Conservation (phyloP, 2,888 invertebrate species). For the Mythimna lalbum region DNA sequence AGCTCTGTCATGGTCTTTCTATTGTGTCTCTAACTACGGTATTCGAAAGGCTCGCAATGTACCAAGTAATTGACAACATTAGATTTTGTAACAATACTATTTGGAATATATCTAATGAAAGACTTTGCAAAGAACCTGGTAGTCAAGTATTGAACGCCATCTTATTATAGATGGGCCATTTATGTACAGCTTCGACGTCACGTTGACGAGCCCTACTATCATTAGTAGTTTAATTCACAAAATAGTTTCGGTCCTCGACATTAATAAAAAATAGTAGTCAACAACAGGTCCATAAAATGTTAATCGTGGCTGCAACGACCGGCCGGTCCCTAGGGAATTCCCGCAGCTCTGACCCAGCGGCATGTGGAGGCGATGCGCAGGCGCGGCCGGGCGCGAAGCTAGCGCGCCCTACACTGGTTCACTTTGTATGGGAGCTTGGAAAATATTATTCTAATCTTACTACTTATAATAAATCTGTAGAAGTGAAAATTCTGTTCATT, state of each 20-base stretch:
- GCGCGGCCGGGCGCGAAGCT: slow-evolving; percentile 3
- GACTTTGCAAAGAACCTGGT: neutral
- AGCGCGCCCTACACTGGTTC: no score
- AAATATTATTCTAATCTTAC: no score
- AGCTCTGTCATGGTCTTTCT: no score
- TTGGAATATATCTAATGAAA: neutral
- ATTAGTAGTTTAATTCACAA: no score
- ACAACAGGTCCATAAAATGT: neutral
- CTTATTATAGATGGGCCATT: neutral
- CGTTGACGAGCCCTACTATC: no score
- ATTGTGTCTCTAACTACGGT: no score
- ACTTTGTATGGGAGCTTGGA: no score
- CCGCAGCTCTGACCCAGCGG: no score
- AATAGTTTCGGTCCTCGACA: no score
- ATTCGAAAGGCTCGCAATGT: no score
- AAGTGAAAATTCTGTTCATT: no score
- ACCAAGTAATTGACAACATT: neutral
- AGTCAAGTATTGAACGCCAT: neutral
- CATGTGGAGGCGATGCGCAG: neutral
- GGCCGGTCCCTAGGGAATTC: neutral
- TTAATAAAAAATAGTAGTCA: neutral
- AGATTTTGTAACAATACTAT: neutral
- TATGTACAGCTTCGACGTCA: neutral
- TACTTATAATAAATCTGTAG: no score
- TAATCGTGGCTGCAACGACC: neutral